Evolutionary conservation across 1,140 invertebrate species (phyloP).

Genomic region (Palaemon carinicauda): DNA sequence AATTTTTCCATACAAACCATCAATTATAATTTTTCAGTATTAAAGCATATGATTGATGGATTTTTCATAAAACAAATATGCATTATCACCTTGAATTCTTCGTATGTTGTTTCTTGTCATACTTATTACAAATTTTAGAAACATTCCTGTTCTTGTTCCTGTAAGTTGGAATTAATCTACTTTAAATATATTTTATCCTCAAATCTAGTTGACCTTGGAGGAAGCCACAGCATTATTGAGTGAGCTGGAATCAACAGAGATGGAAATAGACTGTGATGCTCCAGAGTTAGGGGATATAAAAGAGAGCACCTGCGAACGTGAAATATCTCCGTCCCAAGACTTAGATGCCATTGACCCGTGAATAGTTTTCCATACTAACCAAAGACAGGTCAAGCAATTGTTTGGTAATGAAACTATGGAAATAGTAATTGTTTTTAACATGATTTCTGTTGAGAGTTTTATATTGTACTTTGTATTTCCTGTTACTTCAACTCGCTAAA

Average conservation of each 20-base stretch:
- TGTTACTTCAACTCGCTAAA: no score
- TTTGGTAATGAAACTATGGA: no score
- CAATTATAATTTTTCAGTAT: no score
- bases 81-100: no score
- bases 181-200: not conserved
- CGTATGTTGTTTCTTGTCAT: not conserved
- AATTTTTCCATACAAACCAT: no score
- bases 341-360: constrained; percentile 47
- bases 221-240: constrained; percentile 61
- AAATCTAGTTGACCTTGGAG: constrained; percentile 60
- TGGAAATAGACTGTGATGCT: constrained; percentile 58
- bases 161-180: not conserved
- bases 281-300: constrained; percentile 57
- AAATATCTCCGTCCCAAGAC: constrained; percentile 38
- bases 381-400: not conserved
- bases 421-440: not conserved
- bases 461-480: no score
- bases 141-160: not conserved
- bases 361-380: not conserved
- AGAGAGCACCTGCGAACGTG: constrained; percentile 48
- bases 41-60: no score
- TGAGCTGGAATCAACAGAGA: constrained; percentile 58
- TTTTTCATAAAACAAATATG: no score
- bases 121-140: not conserved
- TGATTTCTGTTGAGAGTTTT: not conserved